These are phyloP conservation scores for Lasioglossum oenotherae DNA, from an alignment of 2,888 invertebrate species.

Conservation along the genomic window DNA sequence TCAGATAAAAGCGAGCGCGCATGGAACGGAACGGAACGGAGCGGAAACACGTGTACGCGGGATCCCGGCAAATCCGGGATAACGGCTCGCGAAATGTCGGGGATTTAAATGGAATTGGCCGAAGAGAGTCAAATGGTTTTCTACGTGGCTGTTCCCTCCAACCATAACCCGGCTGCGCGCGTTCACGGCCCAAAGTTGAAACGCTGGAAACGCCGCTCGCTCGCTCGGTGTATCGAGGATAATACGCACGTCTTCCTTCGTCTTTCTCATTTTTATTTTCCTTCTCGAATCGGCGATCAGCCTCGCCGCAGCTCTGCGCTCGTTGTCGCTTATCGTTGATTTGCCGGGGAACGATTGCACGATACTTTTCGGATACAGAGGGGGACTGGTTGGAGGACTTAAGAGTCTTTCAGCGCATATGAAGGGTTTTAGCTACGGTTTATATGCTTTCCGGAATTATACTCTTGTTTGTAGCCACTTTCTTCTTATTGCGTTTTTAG, in stretches of 20 bases:
- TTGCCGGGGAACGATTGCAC: not conserved
- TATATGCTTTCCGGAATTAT: not conserved
- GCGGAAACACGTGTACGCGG: slow-evolving; percentile 51
- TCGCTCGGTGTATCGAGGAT: not conserved
- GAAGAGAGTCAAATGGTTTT: slow-evolving; percentile 71
- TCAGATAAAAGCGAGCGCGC: slow-evolving; percentile 7
- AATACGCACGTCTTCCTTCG: not conserved
- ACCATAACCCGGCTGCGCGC: slow-evolving; percentile 34
- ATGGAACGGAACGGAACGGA: slow-evolving; percentile 7
- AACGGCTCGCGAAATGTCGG: slow-evolving; percentile 69
- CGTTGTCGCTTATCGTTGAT: slow-evolving; percentile 20
- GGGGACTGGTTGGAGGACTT: not conserved
- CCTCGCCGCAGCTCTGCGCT: not conserved
- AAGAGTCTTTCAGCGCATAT: not conserved
- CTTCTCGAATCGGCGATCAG: not conserved
- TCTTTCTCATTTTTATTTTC: not conserved
- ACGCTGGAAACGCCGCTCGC: not conserved
- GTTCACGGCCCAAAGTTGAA: not conserved
- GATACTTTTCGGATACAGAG: not conserved
- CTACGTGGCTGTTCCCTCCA: slow-evolving; percentile 38
- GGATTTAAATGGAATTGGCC: slow-evolving; percentile 71
- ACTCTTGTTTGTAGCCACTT: not conserved
- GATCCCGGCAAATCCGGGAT: slow-evolving; percentile 69
- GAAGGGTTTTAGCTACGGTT: not conserved
- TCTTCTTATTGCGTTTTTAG: not conserved